Conservation (phyloP, 2,888 invertebrate genomes). For the Leucoma salicis region DNA sequence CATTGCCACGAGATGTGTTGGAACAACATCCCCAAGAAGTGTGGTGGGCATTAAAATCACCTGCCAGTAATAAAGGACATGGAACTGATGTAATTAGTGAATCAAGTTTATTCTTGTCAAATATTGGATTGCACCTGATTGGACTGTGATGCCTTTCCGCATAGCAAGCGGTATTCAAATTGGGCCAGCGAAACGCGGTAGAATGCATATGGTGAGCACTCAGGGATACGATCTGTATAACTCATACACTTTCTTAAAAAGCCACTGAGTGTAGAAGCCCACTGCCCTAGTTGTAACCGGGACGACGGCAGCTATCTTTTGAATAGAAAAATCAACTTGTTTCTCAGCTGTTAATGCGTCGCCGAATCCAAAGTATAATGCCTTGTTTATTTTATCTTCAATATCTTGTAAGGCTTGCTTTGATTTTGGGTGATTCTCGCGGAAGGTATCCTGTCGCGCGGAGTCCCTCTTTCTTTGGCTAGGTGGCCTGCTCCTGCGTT, state of each 20-base stretch:
- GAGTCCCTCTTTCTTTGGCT: no score
- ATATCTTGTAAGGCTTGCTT: neutral
- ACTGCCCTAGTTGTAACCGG: slow-evolving; percentile 1
- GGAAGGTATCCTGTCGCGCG: neutral
- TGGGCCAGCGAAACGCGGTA: neutral
- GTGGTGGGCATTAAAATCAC: no score
- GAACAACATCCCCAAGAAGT: neutral
- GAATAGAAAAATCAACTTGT: neutral
- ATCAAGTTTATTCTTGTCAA: neutral
- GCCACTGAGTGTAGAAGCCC: slow-evolving; percentile 1
- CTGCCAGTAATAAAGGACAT: neutral
- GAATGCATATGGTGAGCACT: neutral
- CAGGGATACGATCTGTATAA: neutral
- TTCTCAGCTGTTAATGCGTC: neutral
- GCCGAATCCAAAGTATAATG: neutral
- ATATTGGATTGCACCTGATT: neutral
- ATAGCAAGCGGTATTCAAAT: slow-evolving; percentile 1
- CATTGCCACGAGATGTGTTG: neutral
- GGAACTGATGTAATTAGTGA: neutral
- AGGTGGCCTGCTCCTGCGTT: no score
- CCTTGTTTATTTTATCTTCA: slow-evolving; percentile 1
- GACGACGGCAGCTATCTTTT: neutral
- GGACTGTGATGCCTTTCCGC: neutral
- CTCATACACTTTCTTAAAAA: no score
- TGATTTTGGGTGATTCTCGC: neutral